Evolutionary conservation across 2,113 vertebrate species (phyloP), one percentile per base, ranked within the genome.

Genomic region (Elgaria multicarinata): DNA sequence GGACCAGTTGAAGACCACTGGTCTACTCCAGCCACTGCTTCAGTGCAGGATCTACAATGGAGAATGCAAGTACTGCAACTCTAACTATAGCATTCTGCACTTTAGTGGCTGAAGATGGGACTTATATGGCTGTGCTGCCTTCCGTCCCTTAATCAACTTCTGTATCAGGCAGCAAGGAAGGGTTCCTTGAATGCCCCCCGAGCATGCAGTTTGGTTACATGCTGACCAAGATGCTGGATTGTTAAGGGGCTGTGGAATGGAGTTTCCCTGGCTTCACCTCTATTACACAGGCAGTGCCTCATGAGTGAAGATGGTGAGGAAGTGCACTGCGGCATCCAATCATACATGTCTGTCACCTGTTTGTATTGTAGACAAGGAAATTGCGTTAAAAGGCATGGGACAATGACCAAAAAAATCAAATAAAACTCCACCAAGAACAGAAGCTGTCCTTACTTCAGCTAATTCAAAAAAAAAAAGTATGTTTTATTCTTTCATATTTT

Each of bases 401-500:
- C 33, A 74, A 39, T 31, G 12, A 8, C n/a, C 83, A 50, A 58
- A 44, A 55, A 10, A 64, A 9, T 46, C 42, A 46, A 53, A 26
- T 53, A 13, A 39, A 75, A 87, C 8, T 67, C 46, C 42, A 67
- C 6, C 72, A 9, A 86, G n/a, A 92, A 92, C 22, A 92, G 26
- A 92, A 26, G 91, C 93, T 91, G 89, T 93, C 62, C 78, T 90
- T 90, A 83, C 85, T 55, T 94, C 83, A 94, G 39, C 44, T 91
- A 92, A 92, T 96, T 96, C 74, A 67, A 85, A 97, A 94, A 97
- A 96, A 95, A 83, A 91, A 91, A 93, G 96, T 97, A 96, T 96
- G 94, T 94, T 97, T 98, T 97, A 97, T 97, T 97, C 93, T 94
- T 89, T 95, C 90, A 2, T 96, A 94, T 85, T 96, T 97, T 94